Conservation (phyloP, 30 jellyfish, hydroid and myxozoan species). For the Turritopsis rubra region DNA sequence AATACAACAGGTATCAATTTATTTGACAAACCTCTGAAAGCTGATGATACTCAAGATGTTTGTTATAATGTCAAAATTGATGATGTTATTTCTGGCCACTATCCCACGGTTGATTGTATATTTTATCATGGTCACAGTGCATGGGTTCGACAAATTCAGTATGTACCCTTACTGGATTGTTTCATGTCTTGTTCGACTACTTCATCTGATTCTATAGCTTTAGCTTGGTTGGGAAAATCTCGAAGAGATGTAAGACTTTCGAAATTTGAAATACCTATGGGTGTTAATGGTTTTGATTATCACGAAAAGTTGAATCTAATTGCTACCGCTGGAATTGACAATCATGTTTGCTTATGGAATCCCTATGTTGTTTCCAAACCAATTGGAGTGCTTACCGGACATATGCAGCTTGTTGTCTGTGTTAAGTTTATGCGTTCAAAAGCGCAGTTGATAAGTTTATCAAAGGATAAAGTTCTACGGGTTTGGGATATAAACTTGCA, state of each 20-base stretch:
- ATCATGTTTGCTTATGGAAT: conserved; percentile 89
- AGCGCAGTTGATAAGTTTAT: conserved; percentile 70
- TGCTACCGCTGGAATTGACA: conserved; percentile 95
- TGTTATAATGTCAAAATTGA: conserved; percentile 45
- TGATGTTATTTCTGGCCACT: conserved; percentile 41
- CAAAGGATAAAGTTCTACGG: conserved; percentile 81
- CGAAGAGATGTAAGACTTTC: conserved; percentile 48
- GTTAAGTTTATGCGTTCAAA: conserved; percentile 60
- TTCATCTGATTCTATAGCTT: conserved; percentile 55
- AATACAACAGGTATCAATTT: conserved; percentile 44
- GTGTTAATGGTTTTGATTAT: conserved; percentile 84
- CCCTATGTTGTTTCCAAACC: conserved; percentile 92
- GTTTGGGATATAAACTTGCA: conserved; percentile 96
- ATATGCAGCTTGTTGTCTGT: conserved; percentile 71
- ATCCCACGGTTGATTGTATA: conserved; percentile 43
- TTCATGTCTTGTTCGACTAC: conserved; percentile 79
- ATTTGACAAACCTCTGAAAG: conserved; percentile 79
- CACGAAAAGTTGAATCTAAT: conserved; percentile 62
- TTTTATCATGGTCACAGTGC: conserved; percentile 56
- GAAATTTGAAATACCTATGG: conserved; percentile 58
- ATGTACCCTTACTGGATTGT: conserved; percentile 64
- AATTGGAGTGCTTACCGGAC: conserved; percentile 87
- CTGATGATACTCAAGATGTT: conserved; percentile 45
- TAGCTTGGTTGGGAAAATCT: conserved; percentile 84
- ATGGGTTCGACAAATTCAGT: conserved; percentile 76